These are phyloP conservation scores for Allophyes oxyacanthae DNA, from an alignment of 2,888 invertebrate species.

Conservation along the genomic window DNA sequence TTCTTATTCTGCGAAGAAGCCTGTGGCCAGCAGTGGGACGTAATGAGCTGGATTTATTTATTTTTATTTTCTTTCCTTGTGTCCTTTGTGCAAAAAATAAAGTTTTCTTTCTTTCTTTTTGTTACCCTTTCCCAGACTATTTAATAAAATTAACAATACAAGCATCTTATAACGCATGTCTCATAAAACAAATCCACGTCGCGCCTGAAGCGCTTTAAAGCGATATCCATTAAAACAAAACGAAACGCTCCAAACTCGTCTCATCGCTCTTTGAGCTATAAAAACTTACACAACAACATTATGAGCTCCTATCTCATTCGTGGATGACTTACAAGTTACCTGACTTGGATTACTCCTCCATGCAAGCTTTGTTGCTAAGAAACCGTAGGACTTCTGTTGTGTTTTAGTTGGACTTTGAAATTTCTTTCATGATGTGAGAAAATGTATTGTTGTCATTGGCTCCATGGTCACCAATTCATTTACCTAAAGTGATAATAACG, in stretches of 20 bases:
- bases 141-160: slow-evolving; percentile 12
- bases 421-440: not conserved
- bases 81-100: no score
- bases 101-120: no score
- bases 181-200: slow-evolving; percentile 24
- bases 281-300: slow-evolving; percentile 51
- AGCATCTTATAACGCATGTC: slow-evolving; percentile 14
- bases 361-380: slow-evolving; percentile 24
- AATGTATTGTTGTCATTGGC: no score
- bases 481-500: no score
- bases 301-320: slow-evolving; percentile 46
- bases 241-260: slow-evolving; percentile 32
- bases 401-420: not conserved
- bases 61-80: no score
- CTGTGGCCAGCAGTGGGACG: no score
- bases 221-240: slow-evolving; percentile 50
- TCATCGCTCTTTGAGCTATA: slow-evolving; percentile 28
- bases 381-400: not conserved
- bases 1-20: no score
- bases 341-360: slow-evolving; percentile 24
- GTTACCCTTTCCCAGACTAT: not conserved
- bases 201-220: slow-evolving; percentile 47
- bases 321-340: slow-evolving; percentile 41
- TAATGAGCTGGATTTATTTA: no score
- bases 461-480: no score